Base-by-base conservation (phyloP, 30 jellyfish, hydroid and myxozoan genomes). In the Phacellophora camtschatica region DNA sequence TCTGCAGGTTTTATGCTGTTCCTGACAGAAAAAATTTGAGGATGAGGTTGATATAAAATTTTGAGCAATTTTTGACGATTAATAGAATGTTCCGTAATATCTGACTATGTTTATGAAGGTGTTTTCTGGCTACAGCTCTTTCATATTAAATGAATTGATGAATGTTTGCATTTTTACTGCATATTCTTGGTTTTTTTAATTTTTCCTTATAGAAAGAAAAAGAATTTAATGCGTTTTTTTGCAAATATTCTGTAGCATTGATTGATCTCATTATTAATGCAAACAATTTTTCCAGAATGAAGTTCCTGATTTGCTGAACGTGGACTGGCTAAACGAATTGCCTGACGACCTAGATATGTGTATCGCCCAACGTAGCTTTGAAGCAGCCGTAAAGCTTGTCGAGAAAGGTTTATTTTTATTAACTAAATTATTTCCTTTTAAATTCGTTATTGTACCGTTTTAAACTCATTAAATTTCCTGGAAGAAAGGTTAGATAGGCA, bases 321-420 rank as follows among this genome's bases (percentile, higher is more conserved):
- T 86, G 29, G 97, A 80, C 57, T 93, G 99, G 99, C 50, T 93
- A 73, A 64, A 49, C 16, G 99, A 93, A 67, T 61, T 93, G 48
- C 99, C 99, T n/a, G 96, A 93, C 57, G 99, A 93, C 75, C 94
- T 93, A 15, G 99, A 93, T 69, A 85, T 93, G 97, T 72, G 95
- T 75, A 87, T 93, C 23, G 99, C 99, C 19, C 95, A 93, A 49
- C 91, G 96, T 24, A 89, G 93, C 43, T 93, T 93, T 51, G 97
- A 86, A 25, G 95, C 88, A 4, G 99, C 99, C 0, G 99, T 93
- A 0, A 58, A 79, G 33, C 74, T 85, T 33, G 96, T 86, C 6
- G 97, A 87, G 70, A 93, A 81, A 93, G 96, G 96, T 81, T 18
- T 13, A 69, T n/a, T n/a, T n/a, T n/a, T n/a, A n/a, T n/a, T n/a